Conservation (phyloP, 2,888 invertebrate genomes). For the Hirtodrosophila histrioides region DNA sequence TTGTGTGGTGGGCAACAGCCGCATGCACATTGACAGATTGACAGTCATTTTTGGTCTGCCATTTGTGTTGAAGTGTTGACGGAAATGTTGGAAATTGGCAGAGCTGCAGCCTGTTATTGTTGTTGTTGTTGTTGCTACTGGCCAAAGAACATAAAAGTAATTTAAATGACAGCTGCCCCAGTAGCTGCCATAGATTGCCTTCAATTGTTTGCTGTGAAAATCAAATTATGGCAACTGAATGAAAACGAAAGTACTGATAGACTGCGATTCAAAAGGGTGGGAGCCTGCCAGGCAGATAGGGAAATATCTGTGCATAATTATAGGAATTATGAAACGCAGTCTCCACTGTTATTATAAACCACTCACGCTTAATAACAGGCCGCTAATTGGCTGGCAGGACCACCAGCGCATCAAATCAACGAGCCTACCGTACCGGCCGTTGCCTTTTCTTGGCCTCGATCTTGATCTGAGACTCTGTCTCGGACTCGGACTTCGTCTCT, state of each 20-base stretch:
- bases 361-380: conserved; percentile 76
- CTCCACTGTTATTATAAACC: conserved; percentile 69
- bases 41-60: conserved; percentile 68
- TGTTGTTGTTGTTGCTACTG: conserved; percentile 20
- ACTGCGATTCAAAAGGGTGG: conserved; percentile 2
- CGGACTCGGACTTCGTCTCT: neutral
- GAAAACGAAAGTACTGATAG: conserved; percentile 60
- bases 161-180: conserved; percentile 58
- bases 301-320: conserved; percentile 40
- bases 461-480: conserved; percentile 10
- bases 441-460: conserved; percentile 22
- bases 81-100: conserved; percentile 74
- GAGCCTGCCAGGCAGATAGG: neutral
- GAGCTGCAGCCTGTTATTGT: conserved; percentile 34
- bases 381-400: conserved; percentile 77
- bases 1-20: conserved; percentile 32
- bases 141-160: conserved; percentile 68
- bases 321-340: conserved; percentile 57
- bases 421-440: conserved; percentile 13
- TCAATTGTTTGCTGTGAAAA: conserved; percentile 63
- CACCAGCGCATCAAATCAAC: conserved; percentile 70
- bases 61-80: conserved; percentile 74
- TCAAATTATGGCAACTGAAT: conserved; percentile 47
- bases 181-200: conserved; percentile 58
- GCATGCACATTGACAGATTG: conserved; percentile 72